Percentiles rank a stretch among this genome's conserved stretches.
Evolutionary conservation across 2,797 vertebrate species (phyloP).

Genomic region (Mormyrops boulengeri): DNA sequence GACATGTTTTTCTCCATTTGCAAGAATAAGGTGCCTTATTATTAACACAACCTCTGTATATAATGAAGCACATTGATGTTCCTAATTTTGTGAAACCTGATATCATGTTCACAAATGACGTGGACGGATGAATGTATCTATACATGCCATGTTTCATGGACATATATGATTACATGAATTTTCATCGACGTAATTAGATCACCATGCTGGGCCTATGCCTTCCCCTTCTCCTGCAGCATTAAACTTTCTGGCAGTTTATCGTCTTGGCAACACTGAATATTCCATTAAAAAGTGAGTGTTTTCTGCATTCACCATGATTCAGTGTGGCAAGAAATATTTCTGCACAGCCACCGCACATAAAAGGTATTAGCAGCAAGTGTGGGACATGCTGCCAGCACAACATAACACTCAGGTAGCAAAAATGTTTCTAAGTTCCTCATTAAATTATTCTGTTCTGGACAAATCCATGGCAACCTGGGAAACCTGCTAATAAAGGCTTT

Average conservation of each 20-base stretch:
- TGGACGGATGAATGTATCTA: not conserved
- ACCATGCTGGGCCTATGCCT: not conserved
- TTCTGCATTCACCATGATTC: not conserved
- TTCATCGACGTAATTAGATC: not conserved
- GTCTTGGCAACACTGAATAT: not conserved
- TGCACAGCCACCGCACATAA: not conserved
- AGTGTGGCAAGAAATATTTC: not conserved
- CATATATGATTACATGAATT: not conserved
- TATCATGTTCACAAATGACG: not conserved
- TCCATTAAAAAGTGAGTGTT: not conserved
- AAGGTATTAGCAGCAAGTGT: not conserved
- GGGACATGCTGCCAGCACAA: not conserved
- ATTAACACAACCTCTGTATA: not conserved
- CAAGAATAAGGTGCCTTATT: not conserved
- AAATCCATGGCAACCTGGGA: conserved; percentile 43
- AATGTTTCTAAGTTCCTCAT: not conserved
- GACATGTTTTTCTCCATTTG: not conserved
- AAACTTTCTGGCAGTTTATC: not conserved
- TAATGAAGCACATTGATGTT: not conserved
- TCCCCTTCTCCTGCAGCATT: not conserved
- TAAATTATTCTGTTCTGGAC: conserved; percentile 27
- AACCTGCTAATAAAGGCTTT: conserved; percentile 24
- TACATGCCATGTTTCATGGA: not conserved
- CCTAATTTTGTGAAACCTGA: not conserved
- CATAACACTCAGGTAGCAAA: not conserved